These are phyloP conservation scores for Cydia fagiglandana DNA, from an alignment of 1,140 invertebrate genomes.

Conservation along the genomic window DNA sequence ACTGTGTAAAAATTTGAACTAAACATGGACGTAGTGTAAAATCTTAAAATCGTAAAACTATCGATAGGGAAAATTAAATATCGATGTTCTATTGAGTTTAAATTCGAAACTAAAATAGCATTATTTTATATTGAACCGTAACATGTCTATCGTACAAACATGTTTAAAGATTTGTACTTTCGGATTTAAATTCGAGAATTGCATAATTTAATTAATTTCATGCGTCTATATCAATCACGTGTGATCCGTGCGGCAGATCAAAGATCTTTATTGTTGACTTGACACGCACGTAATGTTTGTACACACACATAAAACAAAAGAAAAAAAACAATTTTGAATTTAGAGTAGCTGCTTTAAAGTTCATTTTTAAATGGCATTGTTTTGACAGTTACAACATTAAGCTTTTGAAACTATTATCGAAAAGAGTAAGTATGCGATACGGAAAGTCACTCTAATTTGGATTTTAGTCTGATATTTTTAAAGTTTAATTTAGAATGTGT, in stretches of 20 bases:
- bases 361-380: neutral
- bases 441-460: neutral
- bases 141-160: constrained; percentile 31
- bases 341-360: neutral
- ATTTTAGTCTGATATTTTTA: neutral
- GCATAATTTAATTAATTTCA: constrained; percentile 69
- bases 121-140: neutral
- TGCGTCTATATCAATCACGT: constrained; percentile 62
- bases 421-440: neutral
- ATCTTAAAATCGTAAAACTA: too few species aligned
- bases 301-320: constrained; percentile 7
- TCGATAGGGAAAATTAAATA: too few species aligned
- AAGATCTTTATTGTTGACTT: constrained; percentile 59
- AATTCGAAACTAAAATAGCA: neutral
- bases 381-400: neutral
- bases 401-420: neutral
- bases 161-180: neutral
- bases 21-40: too few species aligned
- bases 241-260: constrained; percentile 57
- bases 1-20: too few species aligned
- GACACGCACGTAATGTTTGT: constrained; percentile 47
- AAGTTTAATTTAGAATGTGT: neutral
- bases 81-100: constrained; percentile 28
- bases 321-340: neutral
- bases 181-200: constrained; percentile 36